These are phyloP conservation scores for Acanthurus tractus DNA, from an alignment of 2,797 vertebrate genomes.

Conservation along the genomic window DNA sequence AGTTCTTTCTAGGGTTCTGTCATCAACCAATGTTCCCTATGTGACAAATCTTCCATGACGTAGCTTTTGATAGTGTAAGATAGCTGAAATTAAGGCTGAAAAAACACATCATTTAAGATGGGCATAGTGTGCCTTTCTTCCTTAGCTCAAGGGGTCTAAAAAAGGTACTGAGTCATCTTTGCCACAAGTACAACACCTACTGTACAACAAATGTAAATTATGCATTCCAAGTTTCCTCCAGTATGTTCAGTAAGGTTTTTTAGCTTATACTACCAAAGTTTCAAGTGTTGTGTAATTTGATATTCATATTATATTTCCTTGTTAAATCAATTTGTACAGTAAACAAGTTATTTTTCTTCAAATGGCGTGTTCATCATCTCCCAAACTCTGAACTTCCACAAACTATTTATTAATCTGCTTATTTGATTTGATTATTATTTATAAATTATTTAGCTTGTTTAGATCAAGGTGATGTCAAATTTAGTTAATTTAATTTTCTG, in stretches of 20 bases:
- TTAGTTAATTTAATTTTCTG: too few relatives aligned
- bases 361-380: too few relatives aligned
- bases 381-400: neutral
- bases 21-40: neutral
- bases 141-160: neutral
- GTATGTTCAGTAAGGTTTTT: too few relatives aligned
- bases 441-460: too few relatives aligned
- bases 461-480: too few relatives aligned
- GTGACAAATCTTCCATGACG: neutral
- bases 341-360: neutral
- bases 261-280: too few relatives aligned
- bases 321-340: neutral
- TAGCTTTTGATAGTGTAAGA: neutral
- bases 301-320: neutral
- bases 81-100: neutral
- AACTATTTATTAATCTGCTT: too few relatives aligned
- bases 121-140: neutral
- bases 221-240: neutral
- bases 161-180: conserved; percentile 24
- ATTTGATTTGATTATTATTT: too few relatives aligned
- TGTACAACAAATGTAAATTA: neutral
- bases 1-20: neutral
- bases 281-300: neutral
- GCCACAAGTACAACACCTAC: conserved; percentile 17
- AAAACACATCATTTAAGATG: neutral